Evolutionary conservation across 2,888 invertebrate genomes (phyloP).

Genomic region (Noctua fimbriata): DNA sequence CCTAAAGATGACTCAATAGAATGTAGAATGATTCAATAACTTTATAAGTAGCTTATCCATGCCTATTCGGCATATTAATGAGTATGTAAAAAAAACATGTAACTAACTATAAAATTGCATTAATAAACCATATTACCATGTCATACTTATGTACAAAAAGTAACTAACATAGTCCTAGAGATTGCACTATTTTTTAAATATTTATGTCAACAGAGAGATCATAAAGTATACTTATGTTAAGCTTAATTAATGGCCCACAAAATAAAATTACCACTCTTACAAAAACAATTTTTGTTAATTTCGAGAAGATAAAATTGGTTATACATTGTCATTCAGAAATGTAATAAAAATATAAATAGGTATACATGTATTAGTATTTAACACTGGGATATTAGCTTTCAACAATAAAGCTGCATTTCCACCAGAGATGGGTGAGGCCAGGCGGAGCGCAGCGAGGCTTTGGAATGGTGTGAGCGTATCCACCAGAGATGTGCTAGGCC

Average conservation of each 20-base stretch:
- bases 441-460: no score
- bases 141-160: conserved; percentile 8
- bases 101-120: background rate
- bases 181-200: conserved; percentile 44
- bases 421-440: no score
- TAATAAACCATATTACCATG: conserved; percentile 3
- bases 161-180: conserved; percentile 15
- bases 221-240: conserved; percentile 37
- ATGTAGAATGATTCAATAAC: background rate
- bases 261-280: conserved; percentile 29
- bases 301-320: conserved; percentile 2
- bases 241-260: conserved; percentile 52
- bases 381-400: conserved; percentile 1
- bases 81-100: background rate
- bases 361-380: background rate
- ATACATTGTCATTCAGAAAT: background rate
- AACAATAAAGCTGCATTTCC: no score
- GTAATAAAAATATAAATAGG: conserved; percentile 4
- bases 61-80: background rate
- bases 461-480: no score
- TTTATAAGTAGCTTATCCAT: background rate
- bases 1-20: background rate
- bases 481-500: no score
- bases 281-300: conserved; percentile 13
- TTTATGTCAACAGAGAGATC: conserved; percentile 45